These are phyloP conservation scores for Sciurus carolinensis DNA, from an alignment of 2,797 vertebrate species.

Conservation along the genomic window DNA sequence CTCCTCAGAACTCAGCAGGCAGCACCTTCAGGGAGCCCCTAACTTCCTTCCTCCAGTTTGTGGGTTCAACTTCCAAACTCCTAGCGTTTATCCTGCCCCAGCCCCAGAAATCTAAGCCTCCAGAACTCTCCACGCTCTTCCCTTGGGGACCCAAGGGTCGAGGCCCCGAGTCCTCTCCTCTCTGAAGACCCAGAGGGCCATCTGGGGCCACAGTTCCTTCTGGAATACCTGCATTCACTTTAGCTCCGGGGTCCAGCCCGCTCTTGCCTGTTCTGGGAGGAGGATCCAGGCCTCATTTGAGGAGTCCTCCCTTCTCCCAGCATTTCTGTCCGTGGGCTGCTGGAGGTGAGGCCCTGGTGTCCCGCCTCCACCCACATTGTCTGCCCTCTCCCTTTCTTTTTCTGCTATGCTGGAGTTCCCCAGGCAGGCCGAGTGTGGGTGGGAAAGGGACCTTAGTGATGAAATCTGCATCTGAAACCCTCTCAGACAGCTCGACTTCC, in stretches of 20 bases:
- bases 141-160: neutral
- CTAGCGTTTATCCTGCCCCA: neutral
- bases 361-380: neutral
- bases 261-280: neutral
- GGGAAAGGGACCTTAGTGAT: neutral
- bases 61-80: neutral
- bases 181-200: neutral
- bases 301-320: neutral
- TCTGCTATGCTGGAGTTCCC: neutral
- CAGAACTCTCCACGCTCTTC: neutral
- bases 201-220: neutral
- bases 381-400: neutral
- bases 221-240: neutral
- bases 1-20: neutral
- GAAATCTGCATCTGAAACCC: neutral
- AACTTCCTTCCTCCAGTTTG: slow-evolving; percentile 30
- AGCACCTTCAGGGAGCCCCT: neutral
- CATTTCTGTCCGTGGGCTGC: neutral
- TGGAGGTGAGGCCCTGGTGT: rapidly evolving
- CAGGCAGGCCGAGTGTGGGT: neutral
- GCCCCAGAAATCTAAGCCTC: neutral
- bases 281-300: neutral
- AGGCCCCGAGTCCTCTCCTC: neutral
- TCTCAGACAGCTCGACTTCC: neutral
- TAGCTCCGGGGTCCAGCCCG: neutral